These are phyloP conservation scores for Trisateles emortualis DNA, from an alignment of 2,888 invertebrate genomes.

Conservation along the genomic window DNA sequence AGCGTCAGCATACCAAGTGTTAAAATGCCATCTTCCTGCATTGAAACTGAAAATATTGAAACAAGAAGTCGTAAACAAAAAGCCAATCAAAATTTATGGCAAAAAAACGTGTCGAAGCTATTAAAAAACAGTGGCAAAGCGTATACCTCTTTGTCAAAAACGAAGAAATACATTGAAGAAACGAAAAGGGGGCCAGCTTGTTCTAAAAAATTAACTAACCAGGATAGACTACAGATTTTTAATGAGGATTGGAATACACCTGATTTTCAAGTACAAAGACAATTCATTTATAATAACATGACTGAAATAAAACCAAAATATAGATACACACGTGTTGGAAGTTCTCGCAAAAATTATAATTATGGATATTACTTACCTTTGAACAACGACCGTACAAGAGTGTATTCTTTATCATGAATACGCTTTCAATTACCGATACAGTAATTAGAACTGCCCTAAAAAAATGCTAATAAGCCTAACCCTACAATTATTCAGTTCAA, in stretches of 20 bases:
- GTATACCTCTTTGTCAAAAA: conserved; percentile 6
- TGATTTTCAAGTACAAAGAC: conserved; percentile 10
- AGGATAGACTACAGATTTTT: conserved; percentile 4
- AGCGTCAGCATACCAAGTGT: too few relatives aligned
- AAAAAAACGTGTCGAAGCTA: conserved; percentile 1
- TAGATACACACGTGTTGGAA: conserved; percentile 13
- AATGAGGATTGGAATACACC: conserved; percentile 12
- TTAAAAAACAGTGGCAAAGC: conserved; percentile 8
- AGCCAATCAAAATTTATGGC: conserved; percentile 7
- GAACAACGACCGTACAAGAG: conserved; percentile 10
- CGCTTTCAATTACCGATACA: conserved; percentile 16
- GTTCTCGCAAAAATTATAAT: conserved; percentile 17
- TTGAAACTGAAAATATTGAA: conserved; percentile 1
- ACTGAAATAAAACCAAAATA: conserved; percentile 14
- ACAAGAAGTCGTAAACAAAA: conserved; percentile 5
- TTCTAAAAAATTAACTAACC: conserved; percentile 10
- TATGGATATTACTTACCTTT: conserved; percentile 15
- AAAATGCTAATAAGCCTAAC: too few relatives aligned
- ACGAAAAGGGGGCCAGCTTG: conserved; percentile 11
- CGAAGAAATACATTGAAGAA: conserved; percentile 5
- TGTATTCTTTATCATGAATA: conserved; percentile 21
- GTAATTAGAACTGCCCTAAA: conserved; percentile 15
- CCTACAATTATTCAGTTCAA: conserved; percentile 5
- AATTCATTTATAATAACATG: conserved; percentile 12
- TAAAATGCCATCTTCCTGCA: too few relatives aligned